phyloP scores from a whole-genome alignment of 2,888 invertebrate species.

The Catotricha subobsoleta region DNA sequence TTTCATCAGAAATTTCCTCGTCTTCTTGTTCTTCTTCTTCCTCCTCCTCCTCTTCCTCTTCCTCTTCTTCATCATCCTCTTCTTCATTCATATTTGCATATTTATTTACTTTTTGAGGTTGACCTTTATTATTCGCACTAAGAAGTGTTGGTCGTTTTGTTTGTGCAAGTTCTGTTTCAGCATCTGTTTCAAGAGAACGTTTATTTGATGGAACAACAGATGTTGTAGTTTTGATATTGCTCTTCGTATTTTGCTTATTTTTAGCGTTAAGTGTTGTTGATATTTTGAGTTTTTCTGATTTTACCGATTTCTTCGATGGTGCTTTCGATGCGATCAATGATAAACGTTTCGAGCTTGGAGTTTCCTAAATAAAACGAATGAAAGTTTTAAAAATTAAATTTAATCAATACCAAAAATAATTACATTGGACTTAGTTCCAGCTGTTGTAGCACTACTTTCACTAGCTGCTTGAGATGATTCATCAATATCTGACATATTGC shows the following conservation, averaged over 20 bases:
- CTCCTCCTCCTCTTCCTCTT: slow-evolving; percentile 17
- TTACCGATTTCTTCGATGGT: slow-evolving; percentile 9
- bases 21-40: slow-evolving; percentile 17
- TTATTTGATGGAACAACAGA: background rate
- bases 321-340: slow-evolving; percentile 6
- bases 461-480: slow-evolving; percentile 6
- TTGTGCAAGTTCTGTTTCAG: background rate
- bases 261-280: background rate
- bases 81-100: slow-evolving; percentile 14
- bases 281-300: background rate
- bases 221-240: background rate
- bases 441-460: slow-evolving; percentile 4
- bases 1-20: slow-evolving; percentile 12
- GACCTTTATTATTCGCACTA: background rate
- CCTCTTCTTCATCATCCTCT: slow-evolving; percentile 14
- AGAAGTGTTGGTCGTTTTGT: slow-evolving; percentile 1
- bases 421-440: slow-evolving; percentile 10
- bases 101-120: slow-evolving; percentile 15
- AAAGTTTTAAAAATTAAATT: no score
- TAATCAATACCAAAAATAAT: background rate
- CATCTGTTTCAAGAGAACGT: background rate
- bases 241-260: background rate
- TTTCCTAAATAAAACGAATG: slow-evolving; percentile 6
- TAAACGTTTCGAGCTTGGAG: slow-evolving; percentile 5
- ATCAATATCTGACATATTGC: slow-evolving; percentile 8